phyloP scores from a whole-genome alignment of 2,113 vertebrate species.

The Brevimyrus niger region DNA sequence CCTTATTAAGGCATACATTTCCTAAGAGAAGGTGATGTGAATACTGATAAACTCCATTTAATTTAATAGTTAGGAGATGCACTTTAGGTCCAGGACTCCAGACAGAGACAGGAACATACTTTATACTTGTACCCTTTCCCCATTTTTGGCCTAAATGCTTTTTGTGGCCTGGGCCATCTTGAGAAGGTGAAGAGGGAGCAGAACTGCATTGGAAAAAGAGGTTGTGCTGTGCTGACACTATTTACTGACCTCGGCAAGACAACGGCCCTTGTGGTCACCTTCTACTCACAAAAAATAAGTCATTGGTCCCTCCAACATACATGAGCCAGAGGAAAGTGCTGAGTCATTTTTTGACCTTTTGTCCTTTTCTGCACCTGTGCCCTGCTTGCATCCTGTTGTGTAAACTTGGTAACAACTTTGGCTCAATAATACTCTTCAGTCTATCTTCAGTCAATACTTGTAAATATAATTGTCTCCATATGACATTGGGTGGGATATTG shows the following conservation, averaged over 20 bases:
- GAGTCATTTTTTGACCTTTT: constrained; percentile 44
- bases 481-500: neutral
- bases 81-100: neutral
- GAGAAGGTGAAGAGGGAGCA: constrained; percentile 64
- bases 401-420: neutral
- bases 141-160: constrained; percentile 50
- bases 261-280: constrained; percentile 57
- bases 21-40: neutral
- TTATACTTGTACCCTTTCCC: neutral
- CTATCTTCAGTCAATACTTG: neutral
- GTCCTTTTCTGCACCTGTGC: constrained; percentile 26
- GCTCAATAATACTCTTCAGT: neutral
- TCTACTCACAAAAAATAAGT: constrained; percentile 42
- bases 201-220: constrained; percentile 60
- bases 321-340: constrained; percentile 33
- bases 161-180: constrained; percentile 29
- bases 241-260: constrained; percentile 67
- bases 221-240: constrained; percentile 63
- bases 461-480: neutral
- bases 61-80: neutral
- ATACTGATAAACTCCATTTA: neutral
- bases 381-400: neutral
- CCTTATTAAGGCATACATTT: neutral
- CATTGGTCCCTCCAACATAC: constrained; percentile 19
- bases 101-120: neutral